Evolutionary conservation across 2,113 vertebrate genomes (phyloP).

Genomic region (Myocastor coypus): DNA sequence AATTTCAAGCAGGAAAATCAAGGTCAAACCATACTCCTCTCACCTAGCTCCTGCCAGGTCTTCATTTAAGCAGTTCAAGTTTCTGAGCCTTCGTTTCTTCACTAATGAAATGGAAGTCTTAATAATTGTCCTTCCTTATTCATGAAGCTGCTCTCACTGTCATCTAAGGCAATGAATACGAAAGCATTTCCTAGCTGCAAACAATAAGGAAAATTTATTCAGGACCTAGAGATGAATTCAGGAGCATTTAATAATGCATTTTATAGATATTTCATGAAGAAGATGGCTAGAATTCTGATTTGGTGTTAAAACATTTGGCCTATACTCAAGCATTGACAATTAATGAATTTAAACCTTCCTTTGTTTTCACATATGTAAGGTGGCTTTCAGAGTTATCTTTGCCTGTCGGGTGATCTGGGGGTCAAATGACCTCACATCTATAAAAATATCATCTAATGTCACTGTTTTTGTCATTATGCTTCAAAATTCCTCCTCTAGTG

Average conservation of each 20-base stretch:
- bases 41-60: not conserved
- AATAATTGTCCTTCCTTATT: conserved; percentile 50
- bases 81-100: conserved; percentile 5
- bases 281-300: not conserved
- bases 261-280: not conserved
- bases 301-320: not conserved
- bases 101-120: conserved; percentile 7
- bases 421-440: not conserved
- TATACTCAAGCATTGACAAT: not conserved
- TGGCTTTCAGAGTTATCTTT: not conserved
- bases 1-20: conserved; percentile 24
- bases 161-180: conserved; percentile 1
- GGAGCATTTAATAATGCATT: not conserved
- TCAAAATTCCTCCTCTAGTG: conserved; percentile 27
- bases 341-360: not conserved
- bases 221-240: not conserved
- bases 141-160: not conserved
- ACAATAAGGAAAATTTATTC: not conserved
- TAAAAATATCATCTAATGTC: not conserved
- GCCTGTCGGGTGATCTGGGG: not conserved
- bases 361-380: not conserved
- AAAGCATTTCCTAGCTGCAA: not conserved
- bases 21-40: not conserved
- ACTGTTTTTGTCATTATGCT: not conserved
- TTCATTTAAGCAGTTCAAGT: conserved; percentile 49